Conservation (phyloP, 2,797 vertebrate species). For the Anas bernieri region DNA sequence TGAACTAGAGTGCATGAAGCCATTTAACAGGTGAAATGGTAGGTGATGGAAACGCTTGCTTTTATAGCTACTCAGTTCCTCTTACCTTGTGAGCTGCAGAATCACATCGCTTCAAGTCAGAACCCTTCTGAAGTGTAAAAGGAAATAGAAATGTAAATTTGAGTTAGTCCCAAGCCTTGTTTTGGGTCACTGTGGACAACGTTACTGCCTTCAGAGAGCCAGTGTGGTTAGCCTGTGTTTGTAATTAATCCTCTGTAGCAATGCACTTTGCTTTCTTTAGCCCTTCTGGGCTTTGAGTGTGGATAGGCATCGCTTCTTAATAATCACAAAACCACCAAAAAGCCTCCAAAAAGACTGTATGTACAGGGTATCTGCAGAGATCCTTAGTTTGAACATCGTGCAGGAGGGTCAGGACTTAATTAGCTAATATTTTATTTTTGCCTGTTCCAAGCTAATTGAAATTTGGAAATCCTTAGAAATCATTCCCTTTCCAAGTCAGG, state of each 20-base stretch:
- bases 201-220: neutral
- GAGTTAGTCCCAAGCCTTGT: neutral
- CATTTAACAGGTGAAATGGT: neutral
- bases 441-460: neutral
- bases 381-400: neutral
- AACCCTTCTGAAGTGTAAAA: neutral
- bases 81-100: neutral
- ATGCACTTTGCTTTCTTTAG: neutral
- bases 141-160: neutral
- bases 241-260: neutral
- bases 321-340: neutral
- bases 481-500: neutral
- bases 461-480: neutral
- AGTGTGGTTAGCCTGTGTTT: neutral
- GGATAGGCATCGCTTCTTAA: neutral
- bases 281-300: neutral
- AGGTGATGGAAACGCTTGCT: neutral
- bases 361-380: neutral
- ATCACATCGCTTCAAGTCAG: neutral
- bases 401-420: neutral
- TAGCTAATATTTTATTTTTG: neutral
- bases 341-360: neutral
- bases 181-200: neutral
- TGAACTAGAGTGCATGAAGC: neutral
- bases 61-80: neutral